phyloP scores from a whole-genome alignment of 2,113 vertebrate species.

The Corythornis madagascariensis region DNA sequence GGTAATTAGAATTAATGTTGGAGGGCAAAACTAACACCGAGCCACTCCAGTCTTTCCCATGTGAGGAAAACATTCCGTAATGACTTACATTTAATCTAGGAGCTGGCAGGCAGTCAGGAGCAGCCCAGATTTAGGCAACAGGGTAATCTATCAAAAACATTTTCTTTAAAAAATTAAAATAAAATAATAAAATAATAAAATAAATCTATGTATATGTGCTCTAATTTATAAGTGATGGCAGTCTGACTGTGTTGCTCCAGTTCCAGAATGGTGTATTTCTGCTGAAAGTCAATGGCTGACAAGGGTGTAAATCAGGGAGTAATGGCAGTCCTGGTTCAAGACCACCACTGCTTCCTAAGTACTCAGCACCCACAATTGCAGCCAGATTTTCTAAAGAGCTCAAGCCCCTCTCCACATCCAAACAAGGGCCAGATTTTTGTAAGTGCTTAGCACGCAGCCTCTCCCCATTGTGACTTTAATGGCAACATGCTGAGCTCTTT shows the following conservation, averaged over 20 bases:
- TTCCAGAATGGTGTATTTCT: constrained; percentile 3
- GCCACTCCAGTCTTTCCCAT: constrained; percentile 70
- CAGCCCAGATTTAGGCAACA: constrained; percentile 60
- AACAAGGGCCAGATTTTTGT: constrained; percentile 41
- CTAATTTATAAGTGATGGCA: constrained; percentile 12
- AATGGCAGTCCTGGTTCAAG: constrained; percentile 31
- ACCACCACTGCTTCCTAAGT: constrained; percentile 45
- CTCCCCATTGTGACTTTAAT: constrained; percentile 22
- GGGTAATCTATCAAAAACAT: constrained; percentile 63
- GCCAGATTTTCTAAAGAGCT: constrained; percentile 45
- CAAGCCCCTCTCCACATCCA: constrained; percentile 10
- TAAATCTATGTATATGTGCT: not conserved
- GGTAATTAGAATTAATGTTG: constrained; percentile 83
- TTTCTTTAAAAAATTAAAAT: constrained; percentile 21
- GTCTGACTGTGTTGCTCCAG: not conserved
- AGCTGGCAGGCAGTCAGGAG: constrained; percentile 70
- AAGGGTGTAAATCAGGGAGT: constrained; percentile 38
- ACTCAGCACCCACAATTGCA: constrained; percentile 35
- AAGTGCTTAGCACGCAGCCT: constrained; percentile 28
- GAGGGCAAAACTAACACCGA: constrained; percentile 73
- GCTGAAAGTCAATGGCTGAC: constrained; percentile 19
- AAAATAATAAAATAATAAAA: not conserved
- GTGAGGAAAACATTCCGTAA: constrained; percentile 77
- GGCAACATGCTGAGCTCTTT: constrained; percentile 43
- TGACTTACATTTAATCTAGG: constrained; percentile 77